These are phyloP conservation scores for Drosophila miranda DNA, from an alignment of 1,140 invertebrate species.

Conservation along the genomic window DNA sequence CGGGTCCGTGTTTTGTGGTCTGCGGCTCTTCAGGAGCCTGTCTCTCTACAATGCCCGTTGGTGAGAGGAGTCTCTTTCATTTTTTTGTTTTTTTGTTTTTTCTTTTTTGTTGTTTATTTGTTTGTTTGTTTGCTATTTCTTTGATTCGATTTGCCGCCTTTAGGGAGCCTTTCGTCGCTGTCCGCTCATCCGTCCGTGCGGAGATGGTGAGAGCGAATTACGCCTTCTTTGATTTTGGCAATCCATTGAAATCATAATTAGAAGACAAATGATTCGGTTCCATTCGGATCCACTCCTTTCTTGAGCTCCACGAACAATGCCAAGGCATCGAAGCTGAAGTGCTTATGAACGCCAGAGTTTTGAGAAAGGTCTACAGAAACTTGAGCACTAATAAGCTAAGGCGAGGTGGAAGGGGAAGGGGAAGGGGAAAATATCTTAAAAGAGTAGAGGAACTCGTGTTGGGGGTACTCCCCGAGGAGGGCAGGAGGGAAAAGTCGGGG, in stretches of 20 bases:
- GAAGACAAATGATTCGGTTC: conserved; percentile 62
- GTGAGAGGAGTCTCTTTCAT: conserved; percentile 33
- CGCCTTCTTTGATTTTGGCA: conserved; percentile 75
- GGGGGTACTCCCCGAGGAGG: background rate
- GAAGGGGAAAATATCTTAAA: conserved; percentile 26
- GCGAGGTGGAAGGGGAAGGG: conserved; percentile 2
- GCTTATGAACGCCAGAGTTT: conserved; percentile 47
- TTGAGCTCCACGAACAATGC: conserved; percentile 40
- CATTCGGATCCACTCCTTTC: conserved; percentile 11
- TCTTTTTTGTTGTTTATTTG: conserved; percentile 39
- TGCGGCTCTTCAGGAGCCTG: conserved; percentile 37
- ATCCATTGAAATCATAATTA: conserved; percentile 73
- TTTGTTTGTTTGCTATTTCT: conserved; percentile 74
- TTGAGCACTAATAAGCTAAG: conserved; percentile 63
- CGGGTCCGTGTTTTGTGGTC: conserved; percentile 40
- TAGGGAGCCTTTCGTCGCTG: conserved; percentile 13
- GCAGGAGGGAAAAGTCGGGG: too few species aligned
- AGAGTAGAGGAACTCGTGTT: background rate
- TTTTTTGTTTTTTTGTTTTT: conserved; percentile 27
- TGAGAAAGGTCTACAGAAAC: conserved; percentile 41
- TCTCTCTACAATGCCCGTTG: conserved; percentile 37
- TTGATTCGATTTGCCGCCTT: conserved; percentile 80
- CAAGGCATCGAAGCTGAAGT: conserved; percentile 50
- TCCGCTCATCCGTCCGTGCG: conserved; percentile 1
- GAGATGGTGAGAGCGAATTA: conserved; percentile 74